phyloP scores from a whole-genome alignment of 2,888 invertebrate genomes.

The Philopedon plagiatum region DNA sequence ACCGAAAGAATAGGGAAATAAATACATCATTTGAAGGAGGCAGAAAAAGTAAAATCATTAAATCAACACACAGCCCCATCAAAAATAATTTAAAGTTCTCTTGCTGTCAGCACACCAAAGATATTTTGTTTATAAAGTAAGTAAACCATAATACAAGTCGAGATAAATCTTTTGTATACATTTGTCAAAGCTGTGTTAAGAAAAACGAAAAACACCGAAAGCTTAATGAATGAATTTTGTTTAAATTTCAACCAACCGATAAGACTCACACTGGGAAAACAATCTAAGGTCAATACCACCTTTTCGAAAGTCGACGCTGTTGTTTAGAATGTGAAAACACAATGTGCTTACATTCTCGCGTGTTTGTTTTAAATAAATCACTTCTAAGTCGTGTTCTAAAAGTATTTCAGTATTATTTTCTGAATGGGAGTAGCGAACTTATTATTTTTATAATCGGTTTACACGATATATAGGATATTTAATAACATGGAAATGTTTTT shows the following conservation, averaged over 20 bases:
- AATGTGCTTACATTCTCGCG: background rate
- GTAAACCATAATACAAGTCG: too few relatives aligned
- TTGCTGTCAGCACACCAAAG: too few relatives aligned
- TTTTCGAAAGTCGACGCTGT: background rate
- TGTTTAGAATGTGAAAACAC: background rate
- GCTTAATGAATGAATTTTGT: background rate
- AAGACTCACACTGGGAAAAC: background rate
- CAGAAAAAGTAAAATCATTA: too few relatives aligned
- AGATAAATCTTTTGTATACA: too few relatives aligned
- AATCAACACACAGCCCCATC: too few relatives aligned
- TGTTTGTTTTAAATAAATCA: background rate
- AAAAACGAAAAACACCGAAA: too few relatives aligned
- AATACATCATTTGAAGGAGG: too few relatives aligned
- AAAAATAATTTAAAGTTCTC: too few relatives aligned
- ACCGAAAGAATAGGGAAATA: too few relatives aligned
- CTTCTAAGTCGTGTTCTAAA: background rate
- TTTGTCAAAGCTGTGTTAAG: too few relatives aligned
- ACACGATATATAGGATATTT: background rate
- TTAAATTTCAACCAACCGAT: too few relatives aligned
- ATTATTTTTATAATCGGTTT: background rate
- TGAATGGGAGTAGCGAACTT: background rate
- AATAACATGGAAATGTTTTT: background rate
- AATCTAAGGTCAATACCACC: background rate
- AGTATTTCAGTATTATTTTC: constrained; percentile 1
- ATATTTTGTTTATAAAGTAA: too few relatives aligned